phyloP scores from a whole-genome alignment of 2,888 invertebrate species.

The Tachystola acroxantha region DNA sequence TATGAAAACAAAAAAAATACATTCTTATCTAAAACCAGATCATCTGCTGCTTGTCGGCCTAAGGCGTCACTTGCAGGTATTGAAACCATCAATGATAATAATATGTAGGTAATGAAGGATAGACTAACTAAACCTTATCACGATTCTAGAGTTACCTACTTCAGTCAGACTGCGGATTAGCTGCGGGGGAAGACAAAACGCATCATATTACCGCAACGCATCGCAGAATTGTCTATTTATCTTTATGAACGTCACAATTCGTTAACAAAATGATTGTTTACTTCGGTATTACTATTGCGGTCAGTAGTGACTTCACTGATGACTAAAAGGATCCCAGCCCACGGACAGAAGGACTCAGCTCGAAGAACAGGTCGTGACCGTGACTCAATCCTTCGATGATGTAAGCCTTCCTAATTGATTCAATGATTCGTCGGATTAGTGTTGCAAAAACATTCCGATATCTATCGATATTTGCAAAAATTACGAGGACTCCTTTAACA shows the following conservation, averaged over 20 bases:
- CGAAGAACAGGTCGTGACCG: conserved; percentile 42
- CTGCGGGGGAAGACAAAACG: conserved; percentile 18
- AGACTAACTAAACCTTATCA: no score
- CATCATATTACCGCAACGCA: conserved; percentile 13
- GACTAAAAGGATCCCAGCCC: conserved; percentile 66
- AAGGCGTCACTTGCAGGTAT: no score
- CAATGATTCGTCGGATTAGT: conserved; percentile 58
- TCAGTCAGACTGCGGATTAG: no score
- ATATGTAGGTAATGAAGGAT: no score
- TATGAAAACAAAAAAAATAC: no score
- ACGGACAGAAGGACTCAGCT: conserved; percentile 55
- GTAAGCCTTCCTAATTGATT: conserved; percentile 63
- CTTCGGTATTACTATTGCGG: conserved; percentile 36
- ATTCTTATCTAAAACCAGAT: no score
- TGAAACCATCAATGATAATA: no score
- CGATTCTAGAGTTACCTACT: no score
- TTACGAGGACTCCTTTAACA: no score
- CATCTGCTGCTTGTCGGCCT: no score
- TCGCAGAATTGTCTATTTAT: conserved; percentile 25
- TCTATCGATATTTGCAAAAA: not conserved
- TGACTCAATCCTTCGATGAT: conserved; percentile 73
- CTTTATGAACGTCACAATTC: conserved; percentile 34
- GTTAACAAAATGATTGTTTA: conserved; percentile 40
- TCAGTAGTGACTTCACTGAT: conserved; percentile 53
- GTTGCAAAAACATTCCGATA: conserved; percentile 12